Conservation (phyloP, 2,888 invertebrate genomes). For the Caenorhabditis becei region DNA sequence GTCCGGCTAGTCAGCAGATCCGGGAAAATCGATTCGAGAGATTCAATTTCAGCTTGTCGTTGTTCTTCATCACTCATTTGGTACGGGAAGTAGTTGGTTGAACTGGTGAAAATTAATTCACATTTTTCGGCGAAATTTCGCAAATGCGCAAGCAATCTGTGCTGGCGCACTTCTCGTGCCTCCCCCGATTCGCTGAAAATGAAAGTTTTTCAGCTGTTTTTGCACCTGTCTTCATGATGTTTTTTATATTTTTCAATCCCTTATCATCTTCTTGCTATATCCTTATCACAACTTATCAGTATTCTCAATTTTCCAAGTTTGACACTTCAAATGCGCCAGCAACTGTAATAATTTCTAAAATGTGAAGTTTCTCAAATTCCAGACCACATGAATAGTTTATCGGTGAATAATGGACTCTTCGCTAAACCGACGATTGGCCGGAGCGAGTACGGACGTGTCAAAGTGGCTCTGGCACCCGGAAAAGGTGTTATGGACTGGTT, state of each 20-base stretch:
- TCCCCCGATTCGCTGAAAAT: not conserved
- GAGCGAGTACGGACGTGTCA: slow-evolving; percentile 77
- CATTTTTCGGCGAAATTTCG: no score
- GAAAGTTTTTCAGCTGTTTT: slow-evolving; percentile 9
- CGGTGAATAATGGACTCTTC: slow-evolving; percentile 43
- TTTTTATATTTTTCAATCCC: slow-evolving; percentile 1
- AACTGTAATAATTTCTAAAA: not conserved
- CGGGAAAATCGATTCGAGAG: slow-evolving; percentile 55
- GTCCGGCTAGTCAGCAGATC: slow-evolving; percentile 31
- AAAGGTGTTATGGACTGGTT: slow-evolving; percentile 80
- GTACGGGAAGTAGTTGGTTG: no score
- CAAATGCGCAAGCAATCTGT: slow-evolving; percentile 25
- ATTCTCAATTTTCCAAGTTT: not conserved
- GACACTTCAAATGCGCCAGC: not conserved
- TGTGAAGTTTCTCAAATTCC: not conserved
- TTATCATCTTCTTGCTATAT: not conserved
- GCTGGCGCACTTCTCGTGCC: slow-evolving; percentile 21
- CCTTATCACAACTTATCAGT: not conserved
- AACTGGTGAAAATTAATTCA: no score
- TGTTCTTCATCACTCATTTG: slow-evolving; percentile 51
- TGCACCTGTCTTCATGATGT: not conserved
- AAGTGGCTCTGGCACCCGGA: slow-evolving; percentile 77
- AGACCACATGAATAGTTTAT: slow-evolving; percentile 56
- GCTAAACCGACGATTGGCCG: slow-evolving; percentile 68
- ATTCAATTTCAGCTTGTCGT: slow-evolving; percentile 51